phyloP scores from a whole-genome alignment of 2,888 invertebrate species.

The Aethes cnicana region DNA sequence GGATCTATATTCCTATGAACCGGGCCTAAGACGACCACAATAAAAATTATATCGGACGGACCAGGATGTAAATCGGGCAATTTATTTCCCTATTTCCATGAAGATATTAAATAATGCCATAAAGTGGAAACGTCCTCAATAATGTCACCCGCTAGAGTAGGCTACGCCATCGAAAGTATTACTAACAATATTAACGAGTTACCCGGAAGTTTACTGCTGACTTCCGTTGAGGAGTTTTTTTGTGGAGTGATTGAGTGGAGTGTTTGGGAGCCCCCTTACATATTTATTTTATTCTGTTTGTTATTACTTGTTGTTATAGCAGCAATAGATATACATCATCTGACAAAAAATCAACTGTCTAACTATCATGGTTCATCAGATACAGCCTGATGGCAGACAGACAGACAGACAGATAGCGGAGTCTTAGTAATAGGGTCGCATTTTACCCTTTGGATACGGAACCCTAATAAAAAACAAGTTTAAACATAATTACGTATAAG shows the following conservation, averaged over 20 bases:
- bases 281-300: no score
- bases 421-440: no score
- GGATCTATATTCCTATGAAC: neutral
- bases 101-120: constrained; percentile 1
- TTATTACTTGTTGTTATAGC: no score
- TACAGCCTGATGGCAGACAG: no score
- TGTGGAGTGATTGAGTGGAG: constrained; percentile 15
- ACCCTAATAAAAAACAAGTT: constrained; percentile 4
- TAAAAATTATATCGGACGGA: neutral
- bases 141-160: neutral
- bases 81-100: constrained; percentile 5
- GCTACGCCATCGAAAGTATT: constrained; percentile 10
- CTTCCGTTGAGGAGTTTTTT: constrained; percentile 19
- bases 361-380: no score
- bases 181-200: constrained; percentile 17
- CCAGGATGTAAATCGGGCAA: neutral
- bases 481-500: constrained; percentile 19
- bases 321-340: no score
- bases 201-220: constrained; percentile 15
- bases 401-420: no score
- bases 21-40: neutral
- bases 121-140: neutral
- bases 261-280: no score
- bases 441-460: no score
- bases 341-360: no score